Evolutionary conservation across 1,140 invertebrate genomes (phyloP).

Genomic region (Drosophila truncata): DNA sequence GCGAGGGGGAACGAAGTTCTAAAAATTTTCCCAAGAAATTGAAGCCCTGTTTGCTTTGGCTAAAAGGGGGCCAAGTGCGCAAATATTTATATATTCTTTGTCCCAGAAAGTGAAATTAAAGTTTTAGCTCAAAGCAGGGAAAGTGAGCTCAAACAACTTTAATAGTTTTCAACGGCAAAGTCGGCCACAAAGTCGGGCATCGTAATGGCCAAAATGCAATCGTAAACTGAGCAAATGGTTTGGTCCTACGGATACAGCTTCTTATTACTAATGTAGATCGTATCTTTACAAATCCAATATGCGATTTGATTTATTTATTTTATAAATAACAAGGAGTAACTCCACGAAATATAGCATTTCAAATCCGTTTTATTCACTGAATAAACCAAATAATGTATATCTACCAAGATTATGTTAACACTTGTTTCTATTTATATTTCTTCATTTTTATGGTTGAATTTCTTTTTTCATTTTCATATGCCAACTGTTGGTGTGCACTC

Average conservation of each 20-base stretch:
- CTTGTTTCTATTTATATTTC: conserved; percentile 23
- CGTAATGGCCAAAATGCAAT: conserved; percentile 41
- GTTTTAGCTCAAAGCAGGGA: conserved; percentile 50
- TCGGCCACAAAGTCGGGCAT: conserved; percentile 28
- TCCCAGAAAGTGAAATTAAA: conserved; percentile 71
- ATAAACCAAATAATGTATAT: conserved; percentile 16
- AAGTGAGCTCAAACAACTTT: conserved; percentile 65
- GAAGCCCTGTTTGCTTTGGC: conserved; percentile 33
- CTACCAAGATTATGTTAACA: conserved; percentile 18
- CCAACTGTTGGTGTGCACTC: conserved; percentile 54
- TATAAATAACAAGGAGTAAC: not conserved
- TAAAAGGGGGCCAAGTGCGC: conserved; percentile 26
- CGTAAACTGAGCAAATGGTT: conserved; percentile 28
- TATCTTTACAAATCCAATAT: not conserved
- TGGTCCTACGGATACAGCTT: not conserved
- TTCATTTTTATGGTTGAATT: conserved; percentile 15
- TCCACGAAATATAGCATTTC: not conserved
- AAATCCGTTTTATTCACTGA: not conserved
- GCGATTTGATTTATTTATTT: not conserved
- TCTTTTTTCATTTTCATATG: conserved; percentile 46
- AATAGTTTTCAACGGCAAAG: conserved; percentile 71
- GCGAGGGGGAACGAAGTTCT: conserved; percentile 9
- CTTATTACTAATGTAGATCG: not conserved
- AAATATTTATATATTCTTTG: conserved; percentile 50
- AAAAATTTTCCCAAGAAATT: conserved; percentile 61